Conservation (phyloP, 1,140 invertebrate genomes). For the Ostrea edulis region DNA sequence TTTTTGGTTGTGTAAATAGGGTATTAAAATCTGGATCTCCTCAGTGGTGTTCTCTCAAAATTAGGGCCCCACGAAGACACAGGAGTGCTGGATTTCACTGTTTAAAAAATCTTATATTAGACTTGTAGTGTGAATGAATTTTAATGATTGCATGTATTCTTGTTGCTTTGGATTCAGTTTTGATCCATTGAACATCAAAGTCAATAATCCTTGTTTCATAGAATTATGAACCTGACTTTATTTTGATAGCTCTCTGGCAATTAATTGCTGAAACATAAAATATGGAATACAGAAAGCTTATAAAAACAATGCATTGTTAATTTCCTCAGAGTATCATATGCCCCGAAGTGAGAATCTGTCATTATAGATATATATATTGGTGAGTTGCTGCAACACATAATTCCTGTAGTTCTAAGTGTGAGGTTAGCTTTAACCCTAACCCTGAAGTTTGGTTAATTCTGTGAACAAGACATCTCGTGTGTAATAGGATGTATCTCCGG, state of each 20-base stretch:
- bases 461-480: not conserved
- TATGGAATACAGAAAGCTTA: not conserved
- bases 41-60: no score
- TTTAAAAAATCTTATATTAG: no score
- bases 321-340: not conserved
- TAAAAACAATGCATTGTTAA: constrained; percentile 10
- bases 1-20: no score
- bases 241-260: not conserved
- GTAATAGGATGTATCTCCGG: not conserved
- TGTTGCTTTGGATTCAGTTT: not conserved
- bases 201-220: not conserved
- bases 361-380: not conserved
- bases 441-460: not conserved
- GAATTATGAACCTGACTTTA: not conserved
- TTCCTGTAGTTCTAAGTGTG: not conserved
- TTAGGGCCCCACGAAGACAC: no score
- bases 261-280: not conserved
- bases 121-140: no score
- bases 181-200: not conserved
- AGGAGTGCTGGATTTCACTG: no score
- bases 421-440: not conserved
- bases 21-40: no score
- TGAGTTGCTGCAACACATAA: not conserved
- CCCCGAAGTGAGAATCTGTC: not conserved
- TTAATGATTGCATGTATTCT: not conserved